These are phyloP conservation scores for Labroides dimidiatus DNA, from an alignment of 2,797 vertebrate species.

Conservation along the genomic window DNA sequence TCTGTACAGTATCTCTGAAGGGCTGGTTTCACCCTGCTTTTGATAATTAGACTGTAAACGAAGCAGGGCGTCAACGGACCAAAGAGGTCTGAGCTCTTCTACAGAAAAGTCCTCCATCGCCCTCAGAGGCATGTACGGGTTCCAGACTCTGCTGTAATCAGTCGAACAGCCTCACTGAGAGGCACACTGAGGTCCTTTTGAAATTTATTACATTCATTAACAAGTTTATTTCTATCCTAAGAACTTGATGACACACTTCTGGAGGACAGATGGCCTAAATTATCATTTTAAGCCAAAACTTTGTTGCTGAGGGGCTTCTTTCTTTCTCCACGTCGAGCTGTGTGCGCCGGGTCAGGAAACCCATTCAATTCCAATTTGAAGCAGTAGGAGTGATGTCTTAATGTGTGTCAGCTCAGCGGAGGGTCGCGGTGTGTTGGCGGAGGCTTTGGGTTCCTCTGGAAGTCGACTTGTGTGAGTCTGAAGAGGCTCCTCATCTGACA, in stretches of 20 bases:
- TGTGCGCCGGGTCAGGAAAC: conserved; percentile 49
- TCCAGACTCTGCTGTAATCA: conserved; percentile 1
- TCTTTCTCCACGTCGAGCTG: conserved; percentile 18
- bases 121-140: no score
- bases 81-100: no score
- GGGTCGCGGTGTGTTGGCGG: conserved; percentile 44
- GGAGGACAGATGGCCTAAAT: conserved; percentile 53
- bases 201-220: conserved; percentile 40
- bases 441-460: conserved; percentile 45
- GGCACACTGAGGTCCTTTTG: conserved; percentile 2
- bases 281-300: conserved; percentile 38
- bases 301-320: conserved; percentile 31
- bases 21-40: no score
- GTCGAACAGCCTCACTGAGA: conserved; percentile 17
- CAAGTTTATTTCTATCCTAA: conserved; percentile 31
- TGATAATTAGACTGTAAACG: no score
- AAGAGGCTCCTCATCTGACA: conserved; percentile 70
- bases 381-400: conserved; percentile 54
- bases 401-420: conserved; percentile 40
- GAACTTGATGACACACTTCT: conserved; percentile 30
- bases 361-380: conserved; percentile 38
- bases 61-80: no score
- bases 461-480: conserved; percentile 51
- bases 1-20: no score
- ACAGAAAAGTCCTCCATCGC: no score